Conservation (phyloP, 2,888 invertebrate genomes). For the Heterodera filipjevi region DNA sequence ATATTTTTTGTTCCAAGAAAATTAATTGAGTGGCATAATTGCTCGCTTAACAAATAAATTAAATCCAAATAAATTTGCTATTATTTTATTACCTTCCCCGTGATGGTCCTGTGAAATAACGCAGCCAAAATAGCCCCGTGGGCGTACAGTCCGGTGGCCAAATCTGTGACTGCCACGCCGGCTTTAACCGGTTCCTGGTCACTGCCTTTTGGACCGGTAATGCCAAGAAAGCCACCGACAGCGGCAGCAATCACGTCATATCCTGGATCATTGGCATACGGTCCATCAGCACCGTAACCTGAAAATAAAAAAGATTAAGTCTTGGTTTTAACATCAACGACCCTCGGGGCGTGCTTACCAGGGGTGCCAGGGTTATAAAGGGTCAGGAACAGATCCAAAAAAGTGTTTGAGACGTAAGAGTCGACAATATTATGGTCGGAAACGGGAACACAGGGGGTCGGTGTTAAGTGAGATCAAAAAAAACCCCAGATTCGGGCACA, state of each 20-base stretch:
- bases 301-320: slow-evolving; percentile 12
- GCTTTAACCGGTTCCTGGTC: slow-evolving; percentile 77
- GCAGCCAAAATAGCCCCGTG: slow-evolving; percentile 93
- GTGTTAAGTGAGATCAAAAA: no score
- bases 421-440: no score
- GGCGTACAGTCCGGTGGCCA: slow-evolving; percentile 89
- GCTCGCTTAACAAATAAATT: no score
- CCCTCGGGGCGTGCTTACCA: no score
- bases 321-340: background rate
- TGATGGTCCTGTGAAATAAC: slow-evolving; percentile 77
- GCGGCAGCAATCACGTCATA: slow-evolving; percentile 95
- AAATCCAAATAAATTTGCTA: background rate
- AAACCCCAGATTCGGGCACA: no score
- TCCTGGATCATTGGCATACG: slow-evolving; percentile 84
- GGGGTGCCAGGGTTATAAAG: no score
- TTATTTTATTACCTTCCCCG: slow-evolving; percentile 70
- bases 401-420: no score
- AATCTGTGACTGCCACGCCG: slow-evolving; percentile 75
- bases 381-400: no score
- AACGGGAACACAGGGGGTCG: no score
- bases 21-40: no score
- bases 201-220: slow-evolving; percentile 74
- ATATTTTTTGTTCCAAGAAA: background rate
- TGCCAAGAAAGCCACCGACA: slow-evolving; percentile 83
- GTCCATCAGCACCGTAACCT: slow-evolving; percentile 84